Percentiles rank a stretch among this genome's conserved stretches.
Conservation (phyloP, 1,140 invertebrate genomes). For the Oscheius sp. region DNA sequence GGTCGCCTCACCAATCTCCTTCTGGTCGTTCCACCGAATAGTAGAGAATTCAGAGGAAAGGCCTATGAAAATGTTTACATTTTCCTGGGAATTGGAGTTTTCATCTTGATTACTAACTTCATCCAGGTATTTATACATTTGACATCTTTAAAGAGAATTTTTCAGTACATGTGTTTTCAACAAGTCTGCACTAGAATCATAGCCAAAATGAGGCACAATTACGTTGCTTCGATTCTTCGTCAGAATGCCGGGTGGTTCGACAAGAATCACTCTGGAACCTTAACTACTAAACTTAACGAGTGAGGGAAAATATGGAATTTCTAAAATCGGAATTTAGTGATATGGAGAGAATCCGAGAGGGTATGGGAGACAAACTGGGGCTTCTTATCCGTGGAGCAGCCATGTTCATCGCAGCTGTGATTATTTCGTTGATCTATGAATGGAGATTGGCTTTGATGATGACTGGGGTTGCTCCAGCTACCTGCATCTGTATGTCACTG, state of each 20-base stretch:
- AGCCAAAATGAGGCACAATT: constrained; percentile 71
- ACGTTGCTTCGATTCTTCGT: constrained; percentile 73
- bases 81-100: constrained; percentile 39
- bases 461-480: constrained; percentile 38
- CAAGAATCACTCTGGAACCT: constrained; percentile 77
- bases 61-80: constrained; percentile 46
- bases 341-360: constrained; percentile 81
- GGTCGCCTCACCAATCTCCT: constrained; percentile 42
- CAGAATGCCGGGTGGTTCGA: constrained; percentile 90
- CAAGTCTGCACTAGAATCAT: constrained; percentile 67
- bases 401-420: constrained; percentile 42
- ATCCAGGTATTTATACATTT: constrained; percentile 33
- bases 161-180: constrained; percentile 62
- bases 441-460: constrained; percentile 50
- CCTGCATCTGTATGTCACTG: constrained; percentile 35
- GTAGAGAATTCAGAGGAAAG: constrained; percentile 24
- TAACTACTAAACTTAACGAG: constrained; percentile 82
- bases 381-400: constrained; percentile 69
- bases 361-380: constrained; percentile 81
- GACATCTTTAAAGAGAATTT: background rate
- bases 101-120: constrained; percentile 35
- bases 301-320: constrained; percentile 64
- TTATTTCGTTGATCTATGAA: constrained; percentile 44
- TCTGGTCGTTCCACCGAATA: constrained; percentile 18
- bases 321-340: constrained; percentile 68